Evolutionary conservation across 1,140 invertebrate species (phyloP).

Genomic region (Linepithema humile): DNA sequence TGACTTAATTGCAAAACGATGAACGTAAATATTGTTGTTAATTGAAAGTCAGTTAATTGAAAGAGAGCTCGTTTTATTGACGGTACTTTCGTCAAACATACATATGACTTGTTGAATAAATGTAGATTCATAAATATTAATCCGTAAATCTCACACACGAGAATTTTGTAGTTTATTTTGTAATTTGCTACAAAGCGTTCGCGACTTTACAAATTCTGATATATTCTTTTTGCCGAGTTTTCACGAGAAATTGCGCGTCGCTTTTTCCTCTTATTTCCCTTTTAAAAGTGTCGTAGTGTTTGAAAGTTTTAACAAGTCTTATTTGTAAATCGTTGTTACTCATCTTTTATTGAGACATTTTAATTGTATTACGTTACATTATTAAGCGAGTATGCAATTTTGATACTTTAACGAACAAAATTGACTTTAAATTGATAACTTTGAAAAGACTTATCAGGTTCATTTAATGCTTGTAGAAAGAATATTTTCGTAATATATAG

Average conservation of each 20-base stretch:
- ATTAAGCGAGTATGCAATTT: no score
- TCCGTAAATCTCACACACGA: not conserved
- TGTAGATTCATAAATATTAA: slow-evolving; percentile 18
- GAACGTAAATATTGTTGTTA: not conserved
- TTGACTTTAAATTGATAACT: not conserved
- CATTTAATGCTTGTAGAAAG: not conserved
- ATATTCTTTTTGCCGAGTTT: not conserved
- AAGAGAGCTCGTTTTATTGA: not conserved
- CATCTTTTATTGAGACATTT: not conserved
- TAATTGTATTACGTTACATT: no score
- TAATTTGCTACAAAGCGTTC: slow-evolving; percentile 6
- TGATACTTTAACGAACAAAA: no score
- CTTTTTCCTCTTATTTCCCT: not conserved
- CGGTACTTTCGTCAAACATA: not conserved
- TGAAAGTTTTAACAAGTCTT: slow-evolving; percentile 18
- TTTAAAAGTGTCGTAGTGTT: not conserved
- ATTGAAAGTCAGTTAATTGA: slow-evolving; percentile 5
- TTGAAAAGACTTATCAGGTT: no score
- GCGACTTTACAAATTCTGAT: slow-evolving; percentile 7
- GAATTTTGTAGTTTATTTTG: not conserved
- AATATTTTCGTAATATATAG: not conserved
- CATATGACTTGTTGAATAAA: not conserved
- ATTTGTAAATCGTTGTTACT: not conserved
- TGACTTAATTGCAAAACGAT: not conserved
- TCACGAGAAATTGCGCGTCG: not conserved